Evolutionary conservation across 2,888 invertebrate genomes (phyloP).

Genomic region (Calliopum simillimum): DNA sequence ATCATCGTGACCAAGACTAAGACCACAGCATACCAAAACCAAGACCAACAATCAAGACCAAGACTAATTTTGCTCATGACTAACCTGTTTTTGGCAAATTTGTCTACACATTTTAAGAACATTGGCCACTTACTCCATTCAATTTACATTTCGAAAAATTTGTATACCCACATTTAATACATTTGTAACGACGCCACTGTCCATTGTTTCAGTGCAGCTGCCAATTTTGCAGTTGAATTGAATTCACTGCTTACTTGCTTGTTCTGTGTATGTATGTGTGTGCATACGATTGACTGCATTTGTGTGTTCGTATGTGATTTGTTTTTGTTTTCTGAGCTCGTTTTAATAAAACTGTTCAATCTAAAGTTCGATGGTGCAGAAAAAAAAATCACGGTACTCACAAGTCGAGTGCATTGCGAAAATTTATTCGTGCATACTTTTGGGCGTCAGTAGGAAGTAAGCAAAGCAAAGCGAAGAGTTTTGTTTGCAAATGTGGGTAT

Average conservation of each 20-base stretch:
- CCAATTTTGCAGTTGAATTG: constrained; percentile 3
- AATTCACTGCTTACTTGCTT: constrained; percentile 24
- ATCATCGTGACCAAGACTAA: too few species aligned
- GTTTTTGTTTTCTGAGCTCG: constrained; percentile 35
- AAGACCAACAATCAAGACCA: too few species aligned
- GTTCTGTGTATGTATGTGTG: constrained; percentile 13
- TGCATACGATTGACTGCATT: not conserved
- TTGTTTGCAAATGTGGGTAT: too few species aligned
- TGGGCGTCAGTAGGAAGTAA: constrained; percentile 20
- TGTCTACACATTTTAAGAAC: not conserved
- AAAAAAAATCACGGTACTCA: constrained; percentile 38
- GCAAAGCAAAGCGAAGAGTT: too few species aligned
- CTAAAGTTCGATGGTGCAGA: constrained; percentile 53
- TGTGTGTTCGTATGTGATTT: constrained; percentile 48
- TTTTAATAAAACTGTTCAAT: constrained; percentile 47
- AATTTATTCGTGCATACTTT: constrained; percentile 46
- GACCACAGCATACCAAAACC: too few species aligned
- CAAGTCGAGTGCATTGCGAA: constrained; percentile 30
- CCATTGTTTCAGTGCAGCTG: not conserved
- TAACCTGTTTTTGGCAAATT: too few species aligned
- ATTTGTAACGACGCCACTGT: not conserved
- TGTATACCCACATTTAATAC: not conserved
- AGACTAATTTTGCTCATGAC: too few species aligned
- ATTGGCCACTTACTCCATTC: not conserved
- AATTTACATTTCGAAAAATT: not conserved